These are phyloP conservation scores for Austrofundulus limnaeus DNA, from an alignment of 2,113 vertebrate species.

Conservation along the genomic window DNA sequence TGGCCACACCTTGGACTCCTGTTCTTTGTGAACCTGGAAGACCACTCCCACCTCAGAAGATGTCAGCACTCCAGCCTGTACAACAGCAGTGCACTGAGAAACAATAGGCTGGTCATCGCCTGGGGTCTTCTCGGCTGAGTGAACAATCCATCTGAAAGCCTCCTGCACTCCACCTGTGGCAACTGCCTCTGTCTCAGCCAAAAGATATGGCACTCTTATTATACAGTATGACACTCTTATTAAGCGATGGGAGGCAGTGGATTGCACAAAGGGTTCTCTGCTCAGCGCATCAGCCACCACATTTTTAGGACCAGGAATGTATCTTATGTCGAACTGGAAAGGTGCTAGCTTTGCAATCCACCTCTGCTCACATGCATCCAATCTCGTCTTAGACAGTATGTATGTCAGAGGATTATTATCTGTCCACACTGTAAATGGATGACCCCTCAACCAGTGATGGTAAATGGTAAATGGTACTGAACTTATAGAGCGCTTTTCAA, in stretches of 20 bases:
- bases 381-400: not conserved
- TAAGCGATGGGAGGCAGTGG: not conserved
- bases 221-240: not conserved
- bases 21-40: not conserved
- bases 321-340: not conserved
- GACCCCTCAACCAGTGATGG: too few relatives aligned
- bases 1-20: too few relatives aligned
- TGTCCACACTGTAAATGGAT: too few relatives aligned
- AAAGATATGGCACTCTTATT: too few relatives aligned
- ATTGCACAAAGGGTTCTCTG: not conserved
- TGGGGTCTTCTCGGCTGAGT: not conserved
- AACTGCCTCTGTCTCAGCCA: not conserved
- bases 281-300: not conserved
- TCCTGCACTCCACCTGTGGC: not conserved
- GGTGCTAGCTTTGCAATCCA: not conserved
- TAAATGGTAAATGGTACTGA: too few relatives aligned
- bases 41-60: not conserved
- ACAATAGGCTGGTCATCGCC: too few relatives aligned
- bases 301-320: not conserved
- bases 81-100: not conserved
- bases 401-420: not conserved
- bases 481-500: too few relatives aligned
- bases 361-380: constrained; percentile 5
- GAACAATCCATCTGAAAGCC: not conserved
- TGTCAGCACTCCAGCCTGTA: not conserved